Evolutionary conservation across 1,140 invertebrate genomes (phyloP).

Genomic region (Pseudomyrmex pallidus): DNA sequence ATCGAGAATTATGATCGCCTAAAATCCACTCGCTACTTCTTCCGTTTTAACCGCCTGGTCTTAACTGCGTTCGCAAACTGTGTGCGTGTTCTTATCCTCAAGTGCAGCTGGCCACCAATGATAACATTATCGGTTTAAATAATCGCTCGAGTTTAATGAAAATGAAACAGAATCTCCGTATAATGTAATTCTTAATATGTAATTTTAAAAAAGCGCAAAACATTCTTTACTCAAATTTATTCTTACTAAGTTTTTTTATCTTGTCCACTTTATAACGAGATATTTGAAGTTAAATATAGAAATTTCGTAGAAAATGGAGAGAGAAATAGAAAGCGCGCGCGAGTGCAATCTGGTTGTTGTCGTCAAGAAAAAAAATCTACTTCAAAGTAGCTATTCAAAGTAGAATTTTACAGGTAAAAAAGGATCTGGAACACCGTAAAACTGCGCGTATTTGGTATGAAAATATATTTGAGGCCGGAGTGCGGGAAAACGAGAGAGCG

Average conservation of each 20-base stretch:
- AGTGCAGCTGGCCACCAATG: conserved; percentile 29
- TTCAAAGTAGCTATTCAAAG: conserved; percentile 7
- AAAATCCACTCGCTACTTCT: conserved; percentile 46
- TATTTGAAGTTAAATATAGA: conserved; percentile 10
- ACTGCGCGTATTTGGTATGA: conserved; percentile 29
- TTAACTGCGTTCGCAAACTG: conserved; percentile 34
- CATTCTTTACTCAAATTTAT: neutral
- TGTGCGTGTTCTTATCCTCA: conserved; percentile 16
- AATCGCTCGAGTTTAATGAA: conserved; percentile 25
- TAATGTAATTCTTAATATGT: neutral
- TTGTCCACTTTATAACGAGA: neutral
- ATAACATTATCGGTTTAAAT: conserved; percentile 7
- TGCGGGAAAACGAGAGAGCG: neutral
- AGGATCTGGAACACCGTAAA: conserved; percentile 5
- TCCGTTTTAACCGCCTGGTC: conserved; percentile 32
- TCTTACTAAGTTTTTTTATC: neutral
- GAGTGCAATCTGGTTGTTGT: neutral
- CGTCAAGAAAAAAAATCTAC: neutral
- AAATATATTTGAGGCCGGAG: neutral
- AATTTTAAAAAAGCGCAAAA: neutral
- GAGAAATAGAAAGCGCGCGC: too few relatives aligned
- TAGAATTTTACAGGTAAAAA: neutral
- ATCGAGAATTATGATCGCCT: conserved; percentile 39
- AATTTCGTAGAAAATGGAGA: neutral
- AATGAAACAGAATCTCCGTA: neutral